Evolutionary conservation across 2,113 vertebrate genomes (phyloP), one percentile per base, ranked within the genome.

Genomic region (Alaudala cheleensis): DNA sequence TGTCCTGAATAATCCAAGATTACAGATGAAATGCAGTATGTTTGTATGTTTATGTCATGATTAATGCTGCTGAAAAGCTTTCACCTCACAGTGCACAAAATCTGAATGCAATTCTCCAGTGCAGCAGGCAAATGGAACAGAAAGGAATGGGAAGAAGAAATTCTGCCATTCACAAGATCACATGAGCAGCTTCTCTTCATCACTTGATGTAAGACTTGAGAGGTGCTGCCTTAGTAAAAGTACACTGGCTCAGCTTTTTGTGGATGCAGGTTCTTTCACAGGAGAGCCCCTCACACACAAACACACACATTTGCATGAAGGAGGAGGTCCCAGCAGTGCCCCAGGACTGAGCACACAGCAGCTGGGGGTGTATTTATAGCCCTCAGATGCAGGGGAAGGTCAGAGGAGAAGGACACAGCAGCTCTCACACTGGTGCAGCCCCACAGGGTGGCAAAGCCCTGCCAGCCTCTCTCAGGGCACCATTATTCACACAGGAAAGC

Each of bases 371-470:
- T n/a, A 81, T 87, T 90, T 87, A 44, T 71, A 77, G 33, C 33
- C 51, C 33, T 57, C 69, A 56, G 53, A 42, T 4, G 28, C 3
- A 88, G 9, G 71, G 31, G 24, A 49, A 88, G 64, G 86, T 31
- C 3, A 0, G 16, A 54, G 44, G 61, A 57, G 44, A 76, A 29
- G 11, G 2, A 22, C 58, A 18, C 0, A 54, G 34, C 50, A 70
- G 66, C 50, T 26, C 50, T 9, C 4, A 37, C 37, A 37, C 8
- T 37, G 37, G 3, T 1, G 4, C 2, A 21, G 51, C 39, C 21
- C 37, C 9, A 4, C n/a, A 21, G 71, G 65, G 83, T 8, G 11
- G 33, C 21, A 73, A 37, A 86, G 34, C 33, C 25, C 88, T 42
- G 71, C 18, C 76, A 53, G 39, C 22, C 39, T 61, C 56, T 39